A percentile compares a stretch with the other conserved stretches of the same genome.
Conservation (phyloP, 2,888 invertebrate genomes). For the Noctua fimbriata region DNA sequence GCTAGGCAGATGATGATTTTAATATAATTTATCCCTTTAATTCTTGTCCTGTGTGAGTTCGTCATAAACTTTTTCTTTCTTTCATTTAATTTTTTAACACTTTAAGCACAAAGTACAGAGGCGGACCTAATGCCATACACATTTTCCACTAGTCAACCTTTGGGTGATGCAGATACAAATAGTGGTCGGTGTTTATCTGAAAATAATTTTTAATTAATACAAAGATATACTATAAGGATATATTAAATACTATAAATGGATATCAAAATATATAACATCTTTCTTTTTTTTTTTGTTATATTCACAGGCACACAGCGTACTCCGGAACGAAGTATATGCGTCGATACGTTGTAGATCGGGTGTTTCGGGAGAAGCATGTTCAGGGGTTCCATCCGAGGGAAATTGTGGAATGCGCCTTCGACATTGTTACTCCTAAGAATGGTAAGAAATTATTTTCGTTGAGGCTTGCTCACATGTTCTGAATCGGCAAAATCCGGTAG, state of each 20-base stretch:
- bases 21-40: too few relatives aligned
- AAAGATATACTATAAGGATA: too few relatives aligned
- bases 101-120: too few relatives aligned
- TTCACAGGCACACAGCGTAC: slow-evolving; percentile 92
- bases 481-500: background rate
- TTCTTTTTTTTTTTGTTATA: slow-evolving; percentile 2
- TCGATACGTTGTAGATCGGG: slow-evolving; percentile 96
- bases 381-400: slow-evolving; percentile 97
- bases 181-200: too few relatives aligned
- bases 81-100: too few relatives aligned
- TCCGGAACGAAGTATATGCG: slow-evolving; percentile 94
- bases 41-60: background rate
- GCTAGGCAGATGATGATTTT: too few relatives aligned
- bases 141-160: too few relatives aligned
- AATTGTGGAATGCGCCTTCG: slow-evolving; percentile 97
- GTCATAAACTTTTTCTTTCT: background rate
- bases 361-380: slow-evolving; percentile 95
- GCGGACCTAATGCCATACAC: too few relatives aligned
- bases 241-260: too few relatives aligned
- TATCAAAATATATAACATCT: too few relatives aligned
- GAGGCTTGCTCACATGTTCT: background rate
- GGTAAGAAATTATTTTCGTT: slow-evolving; percentile 75
- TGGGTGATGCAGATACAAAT: too few relatives aligned
- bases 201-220: too few relatives aligned
- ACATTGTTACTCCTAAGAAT: slow-evolving; percentile 95